These are phyloP conservation scores for Cynopterus sphinx DNA, from an alignment of 2,797 vertebrate species.

Conservation along the genomic window DNA sequence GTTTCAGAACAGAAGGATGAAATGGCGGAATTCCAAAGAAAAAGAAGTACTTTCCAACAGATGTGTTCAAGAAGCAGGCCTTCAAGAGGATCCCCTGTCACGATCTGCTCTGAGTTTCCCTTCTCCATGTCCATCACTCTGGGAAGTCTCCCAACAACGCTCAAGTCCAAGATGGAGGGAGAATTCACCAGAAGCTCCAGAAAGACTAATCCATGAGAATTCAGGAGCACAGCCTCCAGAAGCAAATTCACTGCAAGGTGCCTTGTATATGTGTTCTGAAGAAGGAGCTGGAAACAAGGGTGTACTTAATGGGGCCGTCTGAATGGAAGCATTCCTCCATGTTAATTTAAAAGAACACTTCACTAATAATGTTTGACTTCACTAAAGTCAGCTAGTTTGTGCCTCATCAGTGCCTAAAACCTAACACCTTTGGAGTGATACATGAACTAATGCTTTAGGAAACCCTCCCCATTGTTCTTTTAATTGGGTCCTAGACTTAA, in stretches of 20 bases:
- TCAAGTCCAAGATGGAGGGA: slow-evolving; percentile 81
- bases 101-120: slow-evolving; percentile 78
- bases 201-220: slow-evolving; percentile 75
- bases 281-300: slow-evolving; percentile 71
- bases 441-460: slow-evolving; percentile 79
- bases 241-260: slow-evolving; percentile 65
- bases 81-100: slow-evolving; percentile 83
- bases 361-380: slow-evolving; percentile 79
- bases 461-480: slow-evolving; percentile 67
- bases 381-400: slow-evolving; percentile 81
- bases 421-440: slow-evolving; percentile 79
- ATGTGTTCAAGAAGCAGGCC: slow-evolving; percentile 89
- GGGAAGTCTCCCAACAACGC: slow-evolving; percentile 81
- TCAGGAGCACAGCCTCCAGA: slow-evolving; percentile 54
- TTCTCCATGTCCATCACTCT: slow-evolving; percentile 78
- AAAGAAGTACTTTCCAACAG: slow-evolving; percentile 92
- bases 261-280: slow-evolving; percentile 79
- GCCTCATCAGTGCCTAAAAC: slow-evolving; percentile 76
- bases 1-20: slow-evolving; percentile 99
- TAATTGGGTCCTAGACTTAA: slow-evolving; percentile 72
- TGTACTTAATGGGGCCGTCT: slow-evolving; percentile 61
- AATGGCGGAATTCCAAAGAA: slow-evolving; percentile 98
- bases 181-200: slow-evolving; percentile 79
- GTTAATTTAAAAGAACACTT: slow-evolving; percentile 61
- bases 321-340: slow-evolving; percentile 56